These are phyloP conservation scores for Rhagologus leucostigma DNA, from an alignment of 2,113 vertebrate species.

Conservation along the genomic window DNA sequence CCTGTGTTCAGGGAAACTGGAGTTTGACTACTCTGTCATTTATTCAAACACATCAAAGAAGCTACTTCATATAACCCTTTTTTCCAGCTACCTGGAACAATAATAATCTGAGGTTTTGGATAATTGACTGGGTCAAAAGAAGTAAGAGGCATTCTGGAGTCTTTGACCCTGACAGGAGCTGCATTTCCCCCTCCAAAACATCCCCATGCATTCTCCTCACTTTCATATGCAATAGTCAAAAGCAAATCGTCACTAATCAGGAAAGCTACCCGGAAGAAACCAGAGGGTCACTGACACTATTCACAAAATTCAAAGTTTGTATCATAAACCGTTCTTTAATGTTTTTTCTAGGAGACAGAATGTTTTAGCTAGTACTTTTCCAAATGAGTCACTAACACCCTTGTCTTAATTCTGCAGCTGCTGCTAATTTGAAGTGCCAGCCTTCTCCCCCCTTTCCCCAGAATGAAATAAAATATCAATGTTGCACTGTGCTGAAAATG, in stretches of 20 bases:
- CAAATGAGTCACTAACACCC: slow-evolving; percentile 67
- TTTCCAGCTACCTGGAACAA: not conserved
- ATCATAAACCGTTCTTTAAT: slow-evolving; percentile 28
- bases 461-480: slow-evolving; percentile 62
- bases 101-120: not conserved
- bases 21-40: not conserved
- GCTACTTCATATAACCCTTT: not conserved
- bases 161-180: not conserved
- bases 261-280: not conserved
- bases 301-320: slow-evolving; percentile 34
- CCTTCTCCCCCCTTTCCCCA: slow-evolving; percentile 49
- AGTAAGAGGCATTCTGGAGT: not conserved
- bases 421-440: slow-evolving; percentile 63
- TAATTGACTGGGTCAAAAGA: not conserved
- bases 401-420: slow-evolving; percentile 66
- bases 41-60: not conserved
- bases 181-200: not conserved
- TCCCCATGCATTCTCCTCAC: not conserved
- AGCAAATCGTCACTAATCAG: not conserved
- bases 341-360: slow-evolving; percentile 57
- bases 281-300: not conserved
- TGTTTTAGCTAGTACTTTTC: slow-evolving; percentile 67
- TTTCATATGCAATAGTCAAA: not conserved
- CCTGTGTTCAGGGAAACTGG: not conserved
- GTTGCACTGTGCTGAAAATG: slow-evolving; percentile 57